A percentile compares a stretch with the other conserved stretches of the same genome.
phyloP scores from a whole-genome alignment of 2,888 invertebrate species.

The Busseola fusca region DNA sequence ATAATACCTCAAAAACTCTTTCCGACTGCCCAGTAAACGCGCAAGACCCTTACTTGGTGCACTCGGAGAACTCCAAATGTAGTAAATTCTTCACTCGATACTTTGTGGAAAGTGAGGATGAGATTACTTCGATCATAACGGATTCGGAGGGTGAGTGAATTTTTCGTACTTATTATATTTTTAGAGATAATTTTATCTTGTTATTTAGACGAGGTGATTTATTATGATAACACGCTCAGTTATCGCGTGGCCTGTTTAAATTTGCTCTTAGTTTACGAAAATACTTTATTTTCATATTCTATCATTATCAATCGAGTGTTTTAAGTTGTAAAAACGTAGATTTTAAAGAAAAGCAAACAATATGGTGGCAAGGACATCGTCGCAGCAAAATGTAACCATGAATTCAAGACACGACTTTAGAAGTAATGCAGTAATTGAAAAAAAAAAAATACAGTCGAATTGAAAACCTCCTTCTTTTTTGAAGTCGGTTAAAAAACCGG shows the following conservation, averaged over 20 bases:
- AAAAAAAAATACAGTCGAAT: too few relatives aligned
- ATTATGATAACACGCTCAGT: conserved; percentile 29
- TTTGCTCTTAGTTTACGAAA: conserved; percentile 6
- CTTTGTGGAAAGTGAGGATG: conserved; percentile 92
- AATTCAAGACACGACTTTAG: too few relatives aligned
- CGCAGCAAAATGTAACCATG: too few relatives aligned
- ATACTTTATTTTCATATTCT: background rate
- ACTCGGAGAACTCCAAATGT: conserved; percentile 89
- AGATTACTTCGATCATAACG: conserved; percentile 92
- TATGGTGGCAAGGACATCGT: too few relatives aligned
- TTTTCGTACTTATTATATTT: conserved; percentile 27
- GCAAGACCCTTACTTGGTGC: conserved; percentile 86
- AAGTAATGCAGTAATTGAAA: too few relatives aligned
- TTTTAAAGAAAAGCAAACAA: background rate
- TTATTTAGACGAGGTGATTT: conserved; percentile 31
- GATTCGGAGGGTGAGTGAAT: conserved; percentile 90
- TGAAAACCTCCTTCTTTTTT: too few relatives aligned
- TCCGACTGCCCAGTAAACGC: conserved; percentile 84
- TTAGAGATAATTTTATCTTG: conserved; percentile 37
- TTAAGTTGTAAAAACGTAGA: background rate
- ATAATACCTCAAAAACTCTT: conserved; percentile 86
- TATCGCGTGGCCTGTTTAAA: conserved; percentile 33
- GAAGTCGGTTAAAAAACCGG: too few relatives aligned
- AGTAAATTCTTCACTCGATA: conserved; percentile 91
- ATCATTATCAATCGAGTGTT: background rate